Evolutionary conservation across 1,140 invertebrate genomes (phyloP), one percentile per base, ranked within the genome.

Genomic region (Scaptomyza pallida): DNA sequence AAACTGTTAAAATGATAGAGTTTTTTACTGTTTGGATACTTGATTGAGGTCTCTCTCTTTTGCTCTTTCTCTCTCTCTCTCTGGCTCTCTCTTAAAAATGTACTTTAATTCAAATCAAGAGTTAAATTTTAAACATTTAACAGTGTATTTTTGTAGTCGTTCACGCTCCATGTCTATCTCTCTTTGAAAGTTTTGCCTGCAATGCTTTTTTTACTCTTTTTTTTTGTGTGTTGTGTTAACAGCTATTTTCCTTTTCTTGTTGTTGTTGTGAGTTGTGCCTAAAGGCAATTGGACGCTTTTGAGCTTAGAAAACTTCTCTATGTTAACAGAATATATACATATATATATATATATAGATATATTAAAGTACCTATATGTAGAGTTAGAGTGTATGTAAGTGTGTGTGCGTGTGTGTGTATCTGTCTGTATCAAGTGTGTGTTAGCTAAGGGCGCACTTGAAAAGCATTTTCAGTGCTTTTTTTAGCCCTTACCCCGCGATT

Each of bases 401-500:
- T 61, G 56, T 60, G 37, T 68, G 21, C 35, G 41, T 35, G 55
- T 47, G 13, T 43, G 21, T 57, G 41, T 59, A 35, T 54, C 30
- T 37, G 19, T 57, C 56, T 48, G 33, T 61, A 61, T 63, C 51
- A 64, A 64, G 52, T 64, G 61, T 63, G 50, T 62, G 57, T 23
- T 13, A 23, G 54, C 54, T 59, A 12, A 59, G 40, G 30, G 47
- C 56, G 56, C 56, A 52, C 56, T 68, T 61, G 59, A 54, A 62
- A 40, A 47, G 50, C 65, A 52, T 62, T 54, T 62, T 35, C 55
- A 51, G 45, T 57, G 47, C 47, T 35, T 52, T 35, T 52, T 68
- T 61, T 45, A 56, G 30, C 43, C 12, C 21, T 23, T 0, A 23
- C 5, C 23, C 23, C 23, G 1, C 23, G 23, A 26, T 26, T 26